Conservation (phyloP, 2,113 vertebrate species). For the Chloropsis hardwickii region DNA sequence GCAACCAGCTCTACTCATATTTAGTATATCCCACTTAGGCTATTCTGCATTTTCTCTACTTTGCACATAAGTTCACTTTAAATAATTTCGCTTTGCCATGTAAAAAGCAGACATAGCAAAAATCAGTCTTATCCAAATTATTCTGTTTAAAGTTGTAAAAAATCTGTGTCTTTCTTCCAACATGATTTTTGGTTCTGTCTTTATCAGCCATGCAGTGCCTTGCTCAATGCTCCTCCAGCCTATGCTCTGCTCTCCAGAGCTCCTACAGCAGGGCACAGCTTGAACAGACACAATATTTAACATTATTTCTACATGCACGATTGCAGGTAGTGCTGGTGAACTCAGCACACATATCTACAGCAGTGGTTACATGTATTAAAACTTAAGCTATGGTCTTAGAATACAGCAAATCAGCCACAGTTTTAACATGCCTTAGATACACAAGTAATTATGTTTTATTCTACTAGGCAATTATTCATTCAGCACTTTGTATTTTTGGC, state of each 20-base stretch:
- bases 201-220: neutral
- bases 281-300: neutral
- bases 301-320: neutral
- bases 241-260: neutral
- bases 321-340: neutral
- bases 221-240: neutral
- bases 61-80: neutral
- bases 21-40: neutral
- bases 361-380: neutral
- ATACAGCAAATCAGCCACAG: neutral
- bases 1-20: neutral
- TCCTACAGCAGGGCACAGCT: accelerated
- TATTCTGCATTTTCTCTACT: neutral
- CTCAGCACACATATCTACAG: neutral
- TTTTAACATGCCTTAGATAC: neutral
- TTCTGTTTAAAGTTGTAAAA: neutral
- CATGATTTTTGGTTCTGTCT: neutral
- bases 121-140: neutral
- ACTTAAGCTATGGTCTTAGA: neutral
- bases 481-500: neutral
- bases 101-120: neutral
- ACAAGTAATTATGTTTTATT: neutral
- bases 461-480: neutral
- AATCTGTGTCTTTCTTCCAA: neutral
- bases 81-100: neutral